Evolutionary conservation across 2,888 invertebrate species (phyloP), one percentile per base, ranked within the genome.

Genomic region (Pseudococcus jackbeardsleyi): DNA sequence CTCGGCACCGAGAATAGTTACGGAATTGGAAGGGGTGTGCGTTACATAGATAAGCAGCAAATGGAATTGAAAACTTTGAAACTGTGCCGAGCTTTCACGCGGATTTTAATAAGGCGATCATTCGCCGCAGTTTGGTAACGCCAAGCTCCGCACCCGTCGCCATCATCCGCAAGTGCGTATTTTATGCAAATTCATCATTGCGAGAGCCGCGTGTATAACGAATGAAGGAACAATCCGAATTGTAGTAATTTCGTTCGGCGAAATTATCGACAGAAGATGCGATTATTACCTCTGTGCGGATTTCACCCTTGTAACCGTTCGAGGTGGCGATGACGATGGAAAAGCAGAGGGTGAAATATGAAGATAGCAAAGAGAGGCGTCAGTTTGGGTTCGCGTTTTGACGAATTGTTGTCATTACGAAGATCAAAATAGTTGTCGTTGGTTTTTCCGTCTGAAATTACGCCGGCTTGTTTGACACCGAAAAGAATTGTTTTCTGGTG

Each of bases 51-150:
- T 59, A 59, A 59, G 59, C 59, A 59, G 59, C 59, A 59, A 59
- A 59, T 59, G 59, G 59, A 59, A 59, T 59, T 59, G 59, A 59
- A 59, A 59, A 59, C 59, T 59, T 59, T 59, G 59, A 59, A 59
- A 19, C 19, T 59, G 59, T 19, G 19, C 19, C 59, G 59, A 59
- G 59, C 59, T 59, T 59, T 59, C 59, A 59, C 59, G 59, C 59
- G 59, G n/a, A 59, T 59, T 59, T 59, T 59, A 59, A 59, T 59
- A 59, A 59, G 59, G 59, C 59, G 59, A 59, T 59, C 59, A 59
- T 59, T 59, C 59, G 59, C 19, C 59, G 59, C 19, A 8, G 59
- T 19, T 59, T 15, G 19, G 59, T 59, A 59, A n/a, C 59, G 7
- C 19, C 54, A 5, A 12, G 59, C 59, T 59, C 54, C 54, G 5